phyloP scores from a whole-genome alignment of 2,797 vertebrate genomes.

The Cuculus canorus region DNA sequence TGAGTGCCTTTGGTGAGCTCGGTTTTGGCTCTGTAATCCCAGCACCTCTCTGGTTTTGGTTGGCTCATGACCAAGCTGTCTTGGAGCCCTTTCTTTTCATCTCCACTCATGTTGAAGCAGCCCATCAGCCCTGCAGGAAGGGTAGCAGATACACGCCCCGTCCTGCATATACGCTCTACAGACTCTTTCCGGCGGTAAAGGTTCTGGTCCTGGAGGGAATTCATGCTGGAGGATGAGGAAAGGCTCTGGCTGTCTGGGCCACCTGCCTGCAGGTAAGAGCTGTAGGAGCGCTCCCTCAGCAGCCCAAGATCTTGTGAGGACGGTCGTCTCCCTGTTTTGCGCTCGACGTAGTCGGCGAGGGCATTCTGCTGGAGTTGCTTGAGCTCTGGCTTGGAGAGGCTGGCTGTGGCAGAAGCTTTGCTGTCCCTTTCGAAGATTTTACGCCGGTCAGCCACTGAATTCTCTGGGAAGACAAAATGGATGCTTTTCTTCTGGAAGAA shows the following conservation, averaged over 20 bases:
- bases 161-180: conserved; percentile 62
- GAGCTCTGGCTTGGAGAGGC: conserved; percentile 82
- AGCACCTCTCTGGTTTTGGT: conserved; percentile 32
- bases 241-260: conserved; percentile 78
- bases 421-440: conserved; percentile 88
- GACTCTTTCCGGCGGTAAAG: conserved; percentile 55
- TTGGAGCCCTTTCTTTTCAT: conserved; percentile 24
- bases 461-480: conserved; percentile 79
- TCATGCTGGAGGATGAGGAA: conserved; percentile 85
- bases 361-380: conserved; percentile 92
- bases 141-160: conserved; percentile 62
- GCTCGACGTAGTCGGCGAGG: conserved; percentile 88
- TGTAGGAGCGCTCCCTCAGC: conserved; percentile 76
- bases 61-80: conserved; percentile 40
- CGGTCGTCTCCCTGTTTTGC: conserved; percentile 83
- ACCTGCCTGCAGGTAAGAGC: conserved; percentile 75
- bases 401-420: conserved; percentile 72
- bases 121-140: conserved; percentile 69
- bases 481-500: conserved; percentile 71
- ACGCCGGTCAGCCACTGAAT: conserved; percentile 87
- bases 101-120: conserved; percentile 60
- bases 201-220: conserved; percentile 85
- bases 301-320: conserved; percentile 66
- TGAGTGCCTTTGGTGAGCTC: conserved; percentile 51
- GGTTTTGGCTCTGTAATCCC: conserved; percentile 54